Conservation (phyloP, 2,888 invertebrate genomes). For the Aelia acuminata region DNA sequence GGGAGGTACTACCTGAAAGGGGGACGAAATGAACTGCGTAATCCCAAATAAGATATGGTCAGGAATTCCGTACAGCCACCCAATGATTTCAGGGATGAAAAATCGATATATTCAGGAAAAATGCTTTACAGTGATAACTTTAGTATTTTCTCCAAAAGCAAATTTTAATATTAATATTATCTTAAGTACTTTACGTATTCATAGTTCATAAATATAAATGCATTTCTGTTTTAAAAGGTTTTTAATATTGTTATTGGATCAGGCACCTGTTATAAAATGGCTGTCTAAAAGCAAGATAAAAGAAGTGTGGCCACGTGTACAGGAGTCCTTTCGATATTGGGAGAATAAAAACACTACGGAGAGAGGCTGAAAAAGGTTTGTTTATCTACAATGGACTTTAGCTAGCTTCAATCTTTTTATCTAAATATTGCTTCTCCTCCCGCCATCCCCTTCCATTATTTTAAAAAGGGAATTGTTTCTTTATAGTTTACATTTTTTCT, state of each 20-base stretch:
- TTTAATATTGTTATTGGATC: not conserved
- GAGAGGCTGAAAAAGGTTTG: not conserved
- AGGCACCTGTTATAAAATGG: no score
- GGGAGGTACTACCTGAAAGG: not conserved
- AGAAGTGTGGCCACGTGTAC: not conserved
- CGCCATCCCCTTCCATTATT: not conserved
- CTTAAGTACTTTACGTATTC: no score
- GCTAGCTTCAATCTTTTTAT: conserved; percentile 4
- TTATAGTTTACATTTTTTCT: conserved; percentile 18
- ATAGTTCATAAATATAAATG: no score
- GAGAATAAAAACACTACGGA: not conserved
- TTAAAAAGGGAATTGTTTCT: not conserved
- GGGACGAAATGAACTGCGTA: not conserved
- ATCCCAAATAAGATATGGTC: not conserved
- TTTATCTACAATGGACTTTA: not conserved
- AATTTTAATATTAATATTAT: no score
- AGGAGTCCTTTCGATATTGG: not conserved
- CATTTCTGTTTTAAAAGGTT: no score
- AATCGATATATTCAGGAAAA: not conserved
- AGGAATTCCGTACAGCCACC: not conserved
- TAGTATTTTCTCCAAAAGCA: no score
- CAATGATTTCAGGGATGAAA: not conserved
- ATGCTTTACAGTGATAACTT: not conserved
- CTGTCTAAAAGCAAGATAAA: not conserved
- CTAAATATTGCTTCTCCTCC: not conserved